phyloP scores from a whole-genome alignment of 2,797 vertebrate genomes.

The Mus caroli region DNA sequence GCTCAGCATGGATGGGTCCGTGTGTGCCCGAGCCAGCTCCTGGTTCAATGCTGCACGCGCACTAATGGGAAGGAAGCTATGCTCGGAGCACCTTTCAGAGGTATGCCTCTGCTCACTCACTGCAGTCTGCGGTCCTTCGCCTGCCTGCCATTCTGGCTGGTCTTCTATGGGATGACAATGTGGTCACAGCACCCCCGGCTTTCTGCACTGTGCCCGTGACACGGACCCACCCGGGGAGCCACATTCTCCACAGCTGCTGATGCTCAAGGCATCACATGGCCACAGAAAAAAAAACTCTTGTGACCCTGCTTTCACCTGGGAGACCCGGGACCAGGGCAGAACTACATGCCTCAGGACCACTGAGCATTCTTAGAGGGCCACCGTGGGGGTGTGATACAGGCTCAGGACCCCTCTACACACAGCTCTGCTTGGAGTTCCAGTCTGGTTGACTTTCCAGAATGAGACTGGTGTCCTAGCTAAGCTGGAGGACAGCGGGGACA shows the following conservation, averaged over 20 bases:
- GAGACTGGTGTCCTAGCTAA: neutral
- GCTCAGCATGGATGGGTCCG: neutral
- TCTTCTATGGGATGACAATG: no score
- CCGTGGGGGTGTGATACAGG: neutral
- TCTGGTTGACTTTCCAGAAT: neutral
- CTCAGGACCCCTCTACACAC: neutral
- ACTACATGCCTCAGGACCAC: neutral
- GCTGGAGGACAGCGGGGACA: neutral
- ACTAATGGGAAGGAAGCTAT: accelerated
- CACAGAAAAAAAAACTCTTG: neutral
- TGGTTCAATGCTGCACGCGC: neutral
- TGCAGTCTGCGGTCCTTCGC: neutral
- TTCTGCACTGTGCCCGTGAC: accelerated
- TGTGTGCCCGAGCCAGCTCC: neutral
- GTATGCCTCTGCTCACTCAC: neutral
- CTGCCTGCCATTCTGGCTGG: neutral
- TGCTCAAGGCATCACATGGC: neutral
- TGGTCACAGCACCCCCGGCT: neutral
- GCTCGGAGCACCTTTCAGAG: no score
- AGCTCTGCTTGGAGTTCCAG: neutral
- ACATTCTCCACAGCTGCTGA: accelerated
- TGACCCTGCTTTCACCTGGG: neutral
- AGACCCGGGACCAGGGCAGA: neutral
- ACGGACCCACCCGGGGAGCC: neutral
- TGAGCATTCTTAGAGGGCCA: neutral